Base-by-base conservation (phyloP, 1,140 invertebrate species). In the Pseudomyrmex dendroicus region DNA sequence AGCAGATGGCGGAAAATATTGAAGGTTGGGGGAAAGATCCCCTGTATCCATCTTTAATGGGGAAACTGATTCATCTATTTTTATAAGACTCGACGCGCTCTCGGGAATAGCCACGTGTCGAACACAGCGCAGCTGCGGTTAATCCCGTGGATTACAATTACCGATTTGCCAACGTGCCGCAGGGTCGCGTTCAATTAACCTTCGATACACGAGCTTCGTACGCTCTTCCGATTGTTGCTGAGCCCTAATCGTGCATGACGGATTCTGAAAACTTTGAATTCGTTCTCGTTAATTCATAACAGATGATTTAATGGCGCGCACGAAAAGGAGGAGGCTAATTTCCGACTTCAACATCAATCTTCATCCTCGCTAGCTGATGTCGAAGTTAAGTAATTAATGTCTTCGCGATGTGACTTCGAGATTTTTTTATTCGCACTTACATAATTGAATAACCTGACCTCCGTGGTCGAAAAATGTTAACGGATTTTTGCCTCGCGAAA, bases 151-250 rank as follows among this genome's bases (percentile, higher is more conserved):
- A 86, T 84, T 86, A 84, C 73, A 63, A 67, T 78, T 72, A 84
- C 35, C 54, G 48, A 52, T 35, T 62, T 8, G n/a, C 56, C 85
- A 54, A 82, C 57, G 50, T 50, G 44, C 22, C 61, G 57, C 25
- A 59, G 15, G 73, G 73, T 86, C 85, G 67, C 44, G 72, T 66
- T 86, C 67, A 68, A 87, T 87, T 87, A 84, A 87, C 74, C 86
- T 86, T 68, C 68, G 73, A 80, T 84, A 15, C 20, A 57, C 15
- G 62, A 64, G 44, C 35, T 15, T 8, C 20, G n/a, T 35, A 44
- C 50, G 44, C 17, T 70, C 52, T 70, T 78, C 44, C 20, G 64
- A 78, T 78, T 78, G 35, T 78, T 78, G 70, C 35, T 57, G 4
- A 7, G 35, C 57, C 10, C 20, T 52, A 10, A 52, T 52, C 64